Evolutionary conservation across 1,140 invertebrate genomes (phyloP).

Genomic region (Pogonomyrmex barbatus): DNA sequence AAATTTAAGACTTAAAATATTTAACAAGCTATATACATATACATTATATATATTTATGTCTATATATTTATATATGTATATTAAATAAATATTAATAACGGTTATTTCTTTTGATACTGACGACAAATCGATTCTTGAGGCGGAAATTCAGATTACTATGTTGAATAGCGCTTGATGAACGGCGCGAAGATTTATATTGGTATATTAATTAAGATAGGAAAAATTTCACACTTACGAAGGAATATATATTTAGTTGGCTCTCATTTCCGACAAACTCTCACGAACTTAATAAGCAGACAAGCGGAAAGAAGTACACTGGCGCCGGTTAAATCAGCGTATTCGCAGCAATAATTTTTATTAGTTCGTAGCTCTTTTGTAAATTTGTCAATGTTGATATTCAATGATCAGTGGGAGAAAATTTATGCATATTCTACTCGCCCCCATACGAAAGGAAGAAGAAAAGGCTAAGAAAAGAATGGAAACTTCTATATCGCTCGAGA

Average conservation of each 20-base stretch:
- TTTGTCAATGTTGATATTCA: constrained; percentile 15
- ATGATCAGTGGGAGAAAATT: neutral
- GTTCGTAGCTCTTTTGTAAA: constrained; percentile 28
- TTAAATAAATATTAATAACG: neutral
- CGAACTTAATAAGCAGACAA: constrained; percentile 75
- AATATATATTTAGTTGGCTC: constrained; percentile 52
- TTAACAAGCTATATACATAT: neutral
- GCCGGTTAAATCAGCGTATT: constrained; percentile 34
- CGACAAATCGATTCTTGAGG: neutral
- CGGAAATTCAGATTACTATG: neutral
- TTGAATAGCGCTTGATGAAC: neutral
- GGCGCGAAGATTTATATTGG: constrained; percentile 1
- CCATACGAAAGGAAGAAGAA: neutral
- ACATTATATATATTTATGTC: neutral
- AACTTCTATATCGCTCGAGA: constrained; percentile 58
- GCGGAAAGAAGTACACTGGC: constrained; percentile 67
- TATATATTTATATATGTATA: too few species aligned
- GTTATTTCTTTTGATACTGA: neutral
- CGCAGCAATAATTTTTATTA: constrained; percentile 37
- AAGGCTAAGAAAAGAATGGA: constrained; percentile 52
- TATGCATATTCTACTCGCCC: neutral
- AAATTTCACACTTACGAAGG: constrained; percentile 47
- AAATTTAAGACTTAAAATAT: neutral
- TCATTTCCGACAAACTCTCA: constrained; percentile 68
- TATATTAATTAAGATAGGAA: constrained; percentile 18